A percentile compares a stretch with the other conserved stretches of the same genome.
Conservation (phyloP, 2,888 invertebrate genomes). For the Axea sp. region DNA sequence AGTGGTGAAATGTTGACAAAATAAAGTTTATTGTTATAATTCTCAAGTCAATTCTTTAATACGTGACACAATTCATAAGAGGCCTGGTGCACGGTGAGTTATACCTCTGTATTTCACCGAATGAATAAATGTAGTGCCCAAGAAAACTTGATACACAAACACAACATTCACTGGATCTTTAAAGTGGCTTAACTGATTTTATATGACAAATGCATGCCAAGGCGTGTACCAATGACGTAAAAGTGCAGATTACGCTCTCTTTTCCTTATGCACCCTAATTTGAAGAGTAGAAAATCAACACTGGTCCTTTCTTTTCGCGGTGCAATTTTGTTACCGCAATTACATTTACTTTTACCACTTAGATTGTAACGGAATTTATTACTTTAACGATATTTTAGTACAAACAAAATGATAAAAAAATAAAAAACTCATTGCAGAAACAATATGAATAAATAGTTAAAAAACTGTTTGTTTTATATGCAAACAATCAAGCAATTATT, state of each 20-base stretch:
- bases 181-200: constrained; percentile 44
- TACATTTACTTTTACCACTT: constrained; percentile 14
- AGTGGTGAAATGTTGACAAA: constrained; percentile 15
- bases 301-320: constrained; percentile 16
- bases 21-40: too few relatives aligned
- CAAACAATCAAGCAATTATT: too few relatives aligned
- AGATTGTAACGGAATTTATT: too few relatives aligned
- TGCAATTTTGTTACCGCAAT: too few relatives aligned
- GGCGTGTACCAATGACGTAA: constrained; percentile 50
- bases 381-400: too few relatives aligned
- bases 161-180: constrained; percentile 46
- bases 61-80: constrained; percentile 38
- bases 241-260: constrained; percentile 47
- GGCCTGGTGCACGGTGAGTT: constrained; percentile 15
- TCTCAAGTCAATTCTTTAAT: constrained; percentile 1
- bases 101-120: constrained; percentile 12
- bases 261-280: constrained; percentile 30
- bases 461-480: too few relatives aligned
- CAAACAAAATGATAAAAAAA: too few relatives aligned
- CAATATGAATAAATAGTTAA: too few relatives aligned
- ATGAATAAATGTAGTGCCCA: constrained; percentile 29
- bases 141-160: constrained; percentile 44
- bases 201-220: constrained; percentile 50
- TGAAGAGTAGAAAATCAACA: not conserved
- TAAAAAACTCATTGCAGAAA: too few relatives aligned